phyloP scores from a whole-genome alignment of 1,140 invertebrate genomes.

The Pseudobourletiella spinata region DNA sequence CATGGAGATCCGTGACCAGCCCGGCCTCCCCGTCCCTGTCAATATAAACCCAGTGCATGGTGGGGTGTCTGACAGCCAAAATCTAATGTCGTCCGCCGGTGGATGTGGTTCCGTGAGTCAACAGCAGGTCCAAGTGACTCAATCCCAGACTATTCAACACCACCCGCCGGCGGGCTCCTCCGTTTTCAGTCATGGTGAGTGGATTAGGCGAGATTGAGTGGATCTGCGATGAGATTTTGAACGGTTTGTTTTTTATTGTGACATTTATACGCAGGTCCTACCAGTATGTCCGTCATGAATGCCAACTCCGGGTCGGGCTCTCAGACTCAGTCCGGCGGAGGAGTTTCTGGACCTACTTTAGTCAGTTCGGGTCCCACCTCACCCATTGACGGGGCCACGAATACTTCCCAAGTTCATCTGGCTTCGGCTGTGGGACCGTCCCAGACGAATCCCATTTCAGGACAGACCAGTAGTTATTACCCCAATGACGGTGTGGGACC shows the following conservation, averaged over 20 bases:
- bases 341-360: not conserved
- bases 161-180: slow-evolving; percentile 53
- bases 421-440: not conserved
- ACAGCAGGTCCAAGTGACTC: slow-evolving; percentile 11
- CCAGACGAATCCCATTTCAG: not conserved
- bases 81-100: slow-evolving; percentile 2
- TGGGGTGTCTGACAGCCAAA: slow-evolving; percentile 17
- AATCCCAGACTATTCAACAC: slow-evolving; percentile 63
- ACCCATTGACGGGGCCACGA: slow-evolving; percentile 24
- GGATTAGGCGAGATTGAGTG: too few relatives aligned
- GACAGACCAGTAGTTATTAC: slow-evolving; percentile 5
- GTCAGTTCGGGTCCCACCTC: slow-evolving; percentile 30
- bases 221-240: too few relatives aligned
- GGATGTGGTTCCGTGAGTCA: slow-evolving; percentile 43
- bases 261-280: not conserved
- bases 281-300: not conserved
- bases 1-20: slow-evolving; percentile 19
- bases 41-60: too few relatives aligned
- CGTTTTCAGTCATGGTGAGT: slow-evolving; percentile 5
- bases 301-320: not conserved
- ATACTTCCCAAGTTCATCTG: slow-evolving; percentile 21
- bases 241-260: not conserved
- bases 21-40: slow-evolving; percentile 3
- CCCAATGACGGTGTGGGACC: not conserved
- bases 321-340: not conserved